Base-by-base conservation (phyloP, 2,113 vertebrate species). In the Ceyx margarethae region DNA sequence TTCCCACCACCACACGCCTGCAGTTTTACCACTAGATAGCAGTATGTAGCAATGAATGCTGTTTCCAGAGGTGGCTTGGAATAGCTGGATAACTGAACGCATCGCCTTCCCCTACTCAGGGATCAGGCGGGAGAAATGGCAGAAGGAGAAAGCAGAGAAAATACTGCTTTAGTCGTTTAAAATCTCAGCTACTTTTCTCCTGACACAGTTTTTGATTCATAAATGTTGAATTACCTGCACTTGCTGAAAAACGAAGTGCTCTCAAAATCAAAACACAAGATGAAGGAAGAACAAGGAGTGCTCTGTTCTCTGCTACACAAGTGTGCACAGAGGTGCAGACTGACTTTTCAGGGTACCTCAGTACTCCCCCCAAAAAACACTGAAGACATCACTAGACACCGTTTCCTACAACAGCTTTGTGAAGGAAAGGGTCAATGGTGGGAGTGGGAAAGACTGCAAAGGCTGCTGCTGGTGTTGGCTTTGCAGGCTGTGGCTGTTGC, bases 1-100 rank as follows among this genome's bases (percentile, higher is more conserved):
- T 12, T 57, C 22, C 25, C 62, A 28, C 4, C 22, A 18, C 16
- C 0, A 21, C 29, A 17, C 54, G 8, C 73, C 40, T 58, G 61
- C 73, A 53, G 72, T 26, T 83, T 75, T 43, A 28, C 96, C 96
- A 60, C 95, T 91, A 96, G 96, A 94, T 78, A 73, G 94, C 96
- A 91, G 93, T 40, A 68, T 81, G 69, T 35, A 62, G 94, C 91
- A 95, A 56, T 1, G 80, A 73, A 96, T 91, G 42, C 22, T 43
- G 4, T 8, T 16, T 53, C 58, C 62, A 11, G 6, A 43, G 43
- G 13, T 3, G 14, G 19, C 15, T 11, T 5, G 61, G 5, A 54
- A 19, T 1, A 6, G 18, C 40, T 26, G 48, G 8, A 4, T 23
- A 3, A 4, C 18, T 18, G n/a, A 57, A 16, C 0, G 5, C 29